A percentile compares a stretch with the other conserved stretches of the same genome.
phyloP scores from a whole-genome alignment of 2,797 vertebrate species.

The Limnodromus scolopaceus region DNA sequence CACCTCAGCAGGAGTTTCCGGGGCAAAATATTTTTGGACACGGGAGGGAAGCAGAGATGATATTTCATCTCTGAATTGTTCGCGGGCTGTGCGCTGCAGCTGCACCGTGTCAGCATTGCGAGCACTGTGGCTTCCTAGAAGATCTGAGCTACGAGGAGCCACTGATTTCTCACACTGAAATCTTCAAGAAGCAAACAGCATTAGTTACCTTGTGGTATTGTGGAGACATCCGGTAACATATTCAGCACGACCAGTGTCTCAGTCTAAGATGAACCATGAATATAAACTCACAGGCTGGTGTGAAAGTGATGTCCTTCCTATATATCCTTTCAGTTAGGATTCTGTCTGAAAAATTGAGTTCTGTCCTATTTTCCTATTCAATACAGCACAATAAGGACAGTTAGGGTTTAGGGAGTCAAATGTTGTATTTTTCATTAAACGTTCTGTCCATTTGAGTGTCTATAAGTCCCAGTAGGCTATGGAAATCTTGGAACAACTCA shows the following conservation, averaged over 20 bases:
- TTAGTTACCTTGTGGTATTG: not conserved
- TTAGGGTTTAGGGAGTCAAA: not conserved
- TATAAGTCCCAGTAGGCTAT: not conserved
- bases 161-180: not conserved
- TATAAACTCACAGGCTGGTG: not conserved
- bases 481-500: not conserved
- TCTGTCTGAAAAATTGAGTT: not conserved
- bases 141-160: not conserved
- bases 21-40: not conserved
- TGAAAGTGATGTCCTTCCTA: not conserved
- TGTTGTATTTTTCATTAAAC: not conserved
- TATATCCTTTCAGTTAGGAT: not conserved
- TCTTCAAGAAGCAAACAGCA: not conserved
- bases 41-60: not conserved
- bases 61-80: not conserved
- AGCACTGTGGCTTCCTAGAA: not conserved
- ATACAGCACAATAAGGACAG: not conserved
- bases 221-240: not conserved
- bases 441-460: not conserved
- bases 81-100: not conserved
- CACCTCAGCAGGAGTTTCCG: not conserved
- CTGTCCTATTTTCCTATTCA: not conserved
- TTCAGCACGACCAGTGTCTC: not conserved
- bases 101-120: not conserved
- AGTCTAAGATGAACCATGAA: not conserved